Evolutionary conservation across 2,113 vertebrate genomes (phyloP).

Genomic region (Bos javanicus): DNA sequence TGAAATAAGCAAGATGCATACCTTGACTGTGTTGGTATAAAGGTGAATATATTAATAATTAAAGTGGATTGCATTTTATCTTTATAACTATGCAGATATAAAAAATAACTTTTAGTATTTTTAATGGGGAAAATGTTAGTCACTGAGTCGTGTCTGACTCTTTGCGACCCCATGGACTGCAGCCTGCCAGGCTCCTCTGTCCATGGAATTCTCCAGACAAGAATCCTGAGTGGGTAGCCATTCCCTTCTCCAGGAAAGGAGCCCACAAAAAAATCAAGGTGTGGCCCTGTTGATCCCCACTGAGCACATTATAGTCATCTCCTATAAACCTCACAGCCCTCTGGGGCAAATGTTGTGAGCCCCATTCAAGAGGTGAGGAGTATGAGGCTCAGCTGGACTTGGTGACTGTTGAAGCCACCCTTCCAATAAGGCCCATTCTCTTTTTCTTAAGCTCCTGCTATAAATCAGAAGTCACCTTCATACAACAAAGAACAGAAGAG

Average conservation of each 20-base stretch:
- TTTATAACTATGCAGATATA: too few relatives aligned
- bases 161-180: not conserved
- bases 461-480: not conserved
- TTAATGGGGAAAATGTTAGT: not conserved
- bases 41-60: not conserved
- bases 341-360: rapidly evolving
- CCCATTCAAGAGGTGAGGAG: too few relatives aligned
- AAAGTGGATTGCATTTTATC: not conserved
- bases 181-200: not conserved
- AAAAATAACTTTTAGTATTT: not conserved
- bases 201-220: not conserved
- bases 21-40: rapidly evolving
- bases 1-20: not conserved
- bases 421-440: not conserved
- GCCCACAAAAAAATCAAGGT: rapidly evolving
- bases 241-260: not conserved
- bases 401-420: not conserved
- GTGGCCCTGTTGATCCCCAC: not conserved
- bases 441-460: not conserved
- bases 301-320: too few relatives aligned
- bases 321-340: not conserved
- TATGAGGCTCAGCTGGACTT: not conserved
- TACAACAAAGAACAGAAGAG: not conserved
- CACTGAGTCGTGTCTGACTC: not conserved
- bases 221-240: not conserved